These are phyloP conservation scores for Lepidochitona cinerea DNA, from an alignment of 2,888 invertebrate species.

Conservation along the genomic window DNA sequence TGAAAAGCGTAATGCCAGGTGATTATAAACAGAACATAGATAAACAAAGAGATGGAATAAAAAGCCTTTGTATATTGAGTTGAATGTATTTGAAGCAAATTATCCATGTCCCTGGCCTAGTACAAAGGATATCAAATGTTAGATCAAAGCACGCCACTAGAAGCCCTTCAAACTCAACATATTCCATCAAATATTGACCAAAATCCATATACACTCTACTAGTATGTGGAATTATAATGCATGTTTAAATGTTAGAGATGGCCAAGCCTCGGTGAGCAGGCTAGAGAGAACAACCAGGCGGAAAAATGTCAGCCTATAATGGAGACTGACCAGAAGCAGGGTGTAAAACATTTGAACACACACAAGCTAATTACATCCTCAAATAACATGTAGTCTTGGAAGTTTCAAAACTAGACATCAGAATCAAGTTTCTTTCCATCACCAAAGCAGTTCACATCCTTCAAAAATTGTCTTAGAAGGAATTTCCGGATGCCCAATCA, in stretches of 20 bases:
- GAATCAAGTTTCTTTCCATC: no score
- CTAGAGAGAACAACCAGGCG: no score
- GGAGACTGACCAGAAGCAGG: no score
- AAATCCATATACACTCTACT: slow-evolving; percentile 3
- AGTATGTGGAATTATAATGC: slow-evolving; percentile 1
- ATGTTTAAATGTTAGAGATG: slow-evolving; percentile 5
- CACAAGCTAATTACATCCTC: no score
- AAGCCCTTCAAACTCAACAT: slow-evolving; percentile 6
- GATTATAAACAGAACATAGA: not conserved
- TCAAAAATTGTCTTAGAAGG: no score
- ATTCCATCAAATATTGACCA: slow-evolving; percentile 7
- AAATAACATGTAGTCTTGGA: no score
- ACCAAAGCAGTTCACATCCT: no score
- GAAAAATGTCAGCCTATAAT: no score
- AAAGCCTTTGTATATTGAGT: not conserved
- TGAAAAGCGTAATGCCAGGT: not conserved
- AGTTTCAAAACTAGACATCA: no score
- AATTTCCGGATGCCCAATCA: no score
- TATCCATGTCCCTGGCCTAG: not conserved
- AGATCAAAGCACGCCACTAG: slow-evolving; percentile 1
- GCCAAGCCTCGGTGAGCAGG: not conserved
- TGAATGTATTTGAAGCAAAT: not conserved
- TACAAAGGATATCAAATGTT: slow-evolving; percentile 5
- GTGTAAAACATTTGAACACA: no score
- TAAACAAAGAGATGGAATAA: not conserved